Evolutionary conservation across 64 coral and sea anemone species (phyloP).

Genomic region (Stichodactyla mertensii): DNA sequence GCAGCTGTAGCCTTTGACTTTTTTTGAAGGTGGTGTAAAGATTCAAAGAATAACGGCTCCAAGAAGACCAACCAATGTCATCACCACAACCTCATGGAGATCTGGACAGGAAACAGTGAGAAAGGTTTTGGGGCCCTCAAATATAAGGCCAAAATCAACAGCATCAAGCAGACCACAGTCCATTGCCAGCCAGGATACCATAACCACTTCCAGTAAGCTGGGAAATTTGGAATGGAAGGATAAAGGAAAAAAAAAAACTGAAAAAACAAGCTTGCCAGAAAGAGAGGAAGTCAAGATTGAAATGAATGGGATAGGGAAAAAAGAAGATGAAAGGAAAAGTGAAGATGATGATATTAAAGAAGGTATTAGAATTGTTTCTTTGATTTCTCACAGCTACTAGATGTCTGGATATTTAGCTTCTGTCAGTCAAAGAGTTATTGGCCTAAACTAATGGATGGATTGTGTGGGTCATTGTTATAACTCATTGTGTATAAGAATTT

Average conservation of each 20-base stretch:
- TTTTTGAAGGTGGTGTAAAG: slow-evolving; percentile 42
- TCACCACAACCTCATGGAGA: slow-evolving; percentile 72
- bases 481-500: too few relatives aligned
- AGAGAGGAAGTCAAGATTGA: neutral
- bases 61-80: slow-evolving; percentile 45
- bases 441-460: too few relatives aligned
- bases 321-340: slow-evolving; percentile 22
- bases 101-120: slow-evolving; percentile 81
- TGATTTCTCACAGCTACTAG: neutral
- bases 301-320: neutral
- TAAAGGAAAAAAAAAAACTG: slow-evolving; percentile 5
- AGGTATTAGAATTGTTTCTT: neutral
- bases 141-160: slow-evolving; percentile 24
- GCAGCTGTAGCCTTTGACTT: neutral
- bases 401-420: too few relatives aligned
- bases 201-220: slow-evolving; percentile 8
- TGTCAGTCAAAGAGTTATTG: too few relatives aligned
- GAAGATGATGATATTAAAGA: neutral
- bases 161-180: slow-evolving; percentile 46
- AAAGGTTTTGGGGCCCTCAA: slow-evolving; percentile 62
- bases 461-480: too few relatives aligned
- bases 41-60: slow-evolving; percentile 68
- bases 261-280: neutral
- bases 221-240: slow-evolving; percentile 50
- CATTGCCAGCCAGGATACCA: slow-evolving; percentile 35